These are phyloP conservation scores for Brachystomella parvula DNA, from an alignment of 1,140 invertebrate species.

Conservation along the genomic window DNA sequence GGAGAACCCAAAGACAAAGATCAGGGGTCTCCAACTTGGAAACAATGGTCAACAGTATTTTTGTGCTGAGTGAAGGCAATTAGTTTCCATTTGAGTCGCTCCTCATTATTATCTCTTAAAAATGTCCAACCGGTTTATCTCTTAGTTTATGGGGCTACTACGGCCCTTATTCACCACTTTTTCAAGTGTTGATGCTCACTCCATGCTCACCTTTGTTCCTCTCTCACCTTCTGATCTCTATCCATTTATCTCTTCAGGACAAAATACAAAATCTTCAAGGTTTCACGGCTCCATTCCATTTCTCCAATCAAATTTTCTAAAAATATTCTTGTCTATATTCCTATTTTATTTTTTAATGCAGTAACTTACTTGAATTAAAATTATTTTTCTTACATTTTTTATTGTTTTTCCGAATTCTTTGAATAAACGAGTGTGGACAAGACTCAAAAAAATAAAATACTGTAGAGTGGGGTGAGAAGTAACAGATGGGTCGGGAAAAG, in stretches of 20 bases:
- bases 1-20: too few species aligned
- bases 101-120: slow-evolving; percentile 23
- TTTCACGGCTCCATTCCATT: not conserved
- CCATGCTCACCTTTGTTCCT: not conserved
- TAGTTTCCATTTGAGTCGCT: slow-evolving; percentile 33
- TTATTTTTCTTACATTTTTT: too few species aligned
- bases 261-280: not conserved
- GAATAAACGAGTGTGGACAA: too few species aligned
- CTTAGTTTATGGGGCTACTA: not conserved
- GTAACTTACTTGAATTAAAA: too few species aligned
- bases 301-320: not conserved
- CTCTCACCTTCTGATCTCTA: not conserved
- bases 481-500: too few species aligned
- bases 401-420: too few species aligned
- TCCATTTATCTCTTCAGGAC: not conserved
- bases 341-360: too few species aligned
- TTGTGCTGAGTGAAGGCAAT: slow-evolving; percentile 12
- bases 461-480: too few species aligned
- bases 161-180: slow-evolving; percentile 11
- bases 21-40: not conserved
- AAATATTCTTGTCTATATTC: too few species aligned
- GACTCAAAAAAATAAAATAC: too few species aligned
- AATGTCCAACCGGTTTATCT: slow-evolving; percentile 28
- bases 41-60: not conserved
- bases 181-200: not conserved